Conservation (phyloP, 2,888 invertebrate species). For the Agelastica alni region DNA sequence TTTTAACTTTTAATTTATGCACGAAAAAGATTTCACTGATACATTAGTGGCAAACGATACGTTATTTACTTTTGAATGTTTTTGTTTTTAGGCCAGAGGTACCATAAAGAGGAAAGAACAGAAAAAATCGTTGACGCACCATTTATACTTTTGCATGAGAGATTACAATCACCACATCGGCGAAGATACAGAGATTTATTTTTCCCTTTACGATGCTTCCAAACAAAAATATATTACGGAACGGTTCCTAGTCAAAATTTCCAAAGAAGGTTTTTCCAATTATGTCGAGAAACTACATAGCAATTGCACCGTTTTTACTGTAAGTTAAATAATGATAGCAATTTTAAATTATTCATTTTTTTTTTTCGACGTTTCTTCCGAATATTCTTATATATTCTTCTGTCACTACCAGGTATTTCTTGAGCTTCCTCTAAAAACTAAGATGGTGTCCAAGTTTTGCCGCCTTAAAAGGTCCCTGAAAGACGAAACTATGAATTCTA, state of each 20-base stretch:
- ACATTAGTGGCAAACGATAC: no score
- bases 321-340: constrained; percentile 38
- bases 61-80: no score
- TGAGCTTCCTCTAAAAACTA: no score
- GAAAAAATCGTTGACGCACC: constrained; percentile 69
- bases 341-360: constrained; percentile 3
- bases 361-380: neutral
- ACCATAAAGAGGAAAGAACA: constrained; percentile 63
- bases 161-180: constrained; percentile 88
- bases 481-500: no score
- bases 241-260: constrained; percentile 85
- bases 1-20: no score
- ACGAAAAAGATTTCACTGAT: no score
- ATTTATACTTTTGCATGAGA: constrained; percentile 85
- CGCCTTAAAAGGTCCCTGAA: no score
- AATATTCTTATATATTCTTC: no score
- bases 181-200: constrained; percentile 87
- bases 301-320: constrained; percentile 86
- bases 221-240: constrained; percentile 83
- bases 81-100: constrained; percentile 59
- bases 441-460: no score
- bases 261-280: constrained; percentile 87
- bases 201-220: constrained; percentile 82
- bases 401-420: no score
- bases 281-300: constrained; percentile 86